Base-by-base conservation (phyloP, 2,113 vertebrate species). In the Nicator chloris region DNA sequence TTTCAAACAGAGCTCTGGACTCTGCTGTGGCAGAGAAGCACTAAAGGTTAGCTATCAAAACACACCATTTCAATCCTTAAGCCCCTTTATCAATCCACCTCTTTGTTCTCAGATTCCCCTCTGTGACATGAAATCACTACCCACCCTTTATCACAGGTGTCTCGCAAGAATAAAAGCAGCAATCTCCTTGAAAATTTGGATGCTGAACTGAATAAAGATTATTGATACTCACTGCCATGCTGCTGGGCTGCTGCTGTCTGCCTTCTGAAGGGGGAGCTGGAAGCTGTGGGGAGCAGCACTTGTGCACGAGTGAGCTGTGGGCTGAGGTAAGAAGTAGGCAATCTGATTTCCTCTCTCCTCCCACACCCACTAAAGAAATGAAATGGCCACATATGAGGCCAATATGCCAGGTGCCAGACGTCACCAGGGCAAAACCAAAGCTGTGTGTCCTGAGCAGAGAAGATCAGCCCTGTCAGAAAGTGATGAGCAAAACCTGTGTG, bases 241-340 rank as follows among this genome's bases (percentile, higher is more conserved):
- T 63, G 37, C 49, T 18, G 6, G 40, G 40, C 40, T 40, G 13
- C 40, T 40, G 13, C 23, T 78, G 5, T 26, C 47, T 56, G 22
- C 35, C 75, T 91, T 54, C 35, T 56, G 39, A 66, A 50, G 10
- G 8, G 5, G 21, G 19, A 45, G 16, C 27, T 63, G 3, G 54
- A 73, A 70, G 5, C 37, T 42, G 1, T 6, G 6, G 3, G 1
- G 3, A 76, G 5, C 17, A 45, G 9, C 22, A 26, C 0, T 21
- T 20, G 1, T 82, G 10, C 4, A 56, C 5, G 6, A 39, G 1
- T 0, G 0, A 0, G 1, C 2, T 27, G 2, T 3, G 1, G 5
- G 21, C 31, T 77, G 23, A 57, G 4, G 22, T 13, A 49, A 80
- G 19, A 73, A 66, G 65, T 6, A 57, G 77, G 22, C 4, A 76